phyloP scores from a whole-genome alignment of 2,113 vertebrate species.

The Tetrao urogallus region DNA sequence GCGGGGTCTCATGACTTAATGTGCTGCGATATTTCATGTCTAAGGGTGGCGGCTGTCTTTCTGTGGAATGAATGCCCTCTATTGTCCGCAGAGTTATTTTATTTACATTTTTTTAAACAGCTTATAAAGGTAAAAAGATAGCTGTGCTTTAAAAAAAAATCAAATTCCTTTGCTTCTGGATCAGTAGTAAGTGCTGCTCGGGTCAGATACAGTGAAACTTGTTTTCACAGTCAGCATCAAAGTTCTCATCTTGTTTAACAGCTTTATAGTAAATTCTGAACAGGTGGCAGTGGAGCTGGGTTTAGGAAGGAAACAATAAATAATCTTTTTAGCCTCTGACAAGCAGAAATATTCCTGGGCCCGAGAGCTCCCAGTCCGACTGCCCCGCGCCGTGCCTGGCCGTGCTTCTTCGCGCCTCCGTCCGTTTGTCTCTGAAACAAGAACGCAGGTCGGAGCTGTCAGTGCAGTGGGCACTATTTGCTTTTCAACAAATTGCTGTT shows the following conservation, averaged over 20 bases:
- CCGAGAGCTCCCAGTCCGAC: constrained; percentile 38
- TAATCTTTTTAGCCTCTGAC: constrained; percentile 72
- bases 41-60: constrained; percentile 74
- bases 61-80: constrained; percentile 76
- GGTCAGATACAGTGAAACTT: constrained; percentile 64
- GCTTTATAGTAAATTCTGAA: constrained; percentile 72
- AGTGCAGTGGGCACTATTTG: neutral
- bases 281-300: constrained; percentile 65
- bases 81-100: constrained; percentile 81
- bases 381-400: neutral
- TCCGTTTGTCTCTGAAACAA: neutral
- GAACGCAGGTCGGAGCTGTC: neutral
- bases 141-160: constrained; percentile 63
- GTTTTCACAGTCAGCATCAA: constrained; percentile 60
- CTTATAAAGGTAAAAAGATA: constrained; percentile 83
- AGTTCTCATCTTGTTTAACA: constrained; percentile 69
- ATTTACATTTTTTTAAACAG: constrained; percentile 84
- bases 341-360: constrained; percentile 70
- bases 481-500: neutral
- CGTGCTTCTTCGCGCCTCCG: neutral
- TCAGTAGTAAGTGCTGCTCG: neutral
- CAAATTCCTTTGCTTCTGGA: constrained; percentile 67
- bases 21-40: constrained; percentile 78
- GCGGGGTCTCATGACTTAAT: constrained; percentile 78
- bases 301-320: constrained; percentile 71